A percentile compares a stretch with the other conserved stretches of the same genome.
These are phyloP conservation scores for Erythrocebus patas DNA, from an alignment of 2,113 vertebrate species.

Conservation along the genomic window DNA sequence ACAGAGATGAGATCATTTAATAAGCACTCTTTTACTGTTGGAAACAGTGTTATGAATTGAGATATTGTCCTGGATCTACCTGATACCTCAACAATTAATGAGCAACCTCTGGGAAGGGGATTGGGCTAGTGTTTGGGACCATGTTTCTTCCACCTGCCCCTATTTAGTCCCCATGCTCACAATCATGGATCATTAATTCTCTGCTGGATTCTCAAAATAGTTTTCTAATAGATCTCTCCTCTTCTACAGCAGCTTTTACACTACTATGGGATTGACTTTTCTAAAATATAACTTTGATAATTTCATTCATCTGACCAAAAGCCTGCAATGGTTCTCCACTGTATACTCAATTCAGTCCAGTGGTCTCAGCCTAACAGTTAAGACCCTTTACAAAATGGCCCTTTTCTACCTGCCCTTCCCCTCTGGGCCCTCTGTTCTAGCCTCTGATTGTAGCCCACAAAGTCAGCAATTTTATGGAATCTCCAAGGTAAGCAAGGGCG, in stretches of 20 bases:
- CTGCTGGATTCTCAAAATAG: background rate
- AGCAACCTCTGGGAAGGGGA: background rate
- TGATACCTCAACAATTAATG: background rate
- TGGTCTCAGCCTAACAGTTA: background rate
- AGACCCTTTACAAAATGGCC: background rate
- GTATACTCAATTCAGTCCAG: background rate
- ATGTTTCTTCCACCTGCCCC: background rate
- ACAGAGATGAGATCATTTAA: background rate
- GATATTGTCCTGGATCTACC: background rate
- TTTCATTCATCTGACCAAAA: conserved; percentile 3
- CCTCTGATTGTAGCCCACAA: background rate
- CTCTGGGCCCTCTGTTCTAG: background rate
- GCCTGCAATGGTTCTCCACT: background rate
- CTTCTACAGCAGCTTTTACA: background rate
- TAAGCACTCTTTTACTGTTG: conserved; percentile 44
- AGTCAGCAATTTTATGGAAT: background rate
- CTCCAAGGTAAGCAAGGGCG: background rate
- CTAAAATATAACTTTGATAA: conserved; percentile 13
- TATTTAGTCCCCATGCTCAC: background rate
- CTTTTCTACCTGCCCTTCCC: background rate
- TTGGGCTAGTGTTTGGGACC: background rate
- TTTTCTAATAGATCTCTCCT: background rate
- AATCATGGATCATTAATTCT: background rate
- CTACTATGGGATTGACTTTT: background rate
- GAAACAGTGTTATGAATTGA: conserved; percentile 25